Percentiles rank a stretch among this genome's conserved stretches.
Evolutionary conservation across 1,140 invertebrate species (phyloP).

Genomic region (Popillia japonica): DNA sequence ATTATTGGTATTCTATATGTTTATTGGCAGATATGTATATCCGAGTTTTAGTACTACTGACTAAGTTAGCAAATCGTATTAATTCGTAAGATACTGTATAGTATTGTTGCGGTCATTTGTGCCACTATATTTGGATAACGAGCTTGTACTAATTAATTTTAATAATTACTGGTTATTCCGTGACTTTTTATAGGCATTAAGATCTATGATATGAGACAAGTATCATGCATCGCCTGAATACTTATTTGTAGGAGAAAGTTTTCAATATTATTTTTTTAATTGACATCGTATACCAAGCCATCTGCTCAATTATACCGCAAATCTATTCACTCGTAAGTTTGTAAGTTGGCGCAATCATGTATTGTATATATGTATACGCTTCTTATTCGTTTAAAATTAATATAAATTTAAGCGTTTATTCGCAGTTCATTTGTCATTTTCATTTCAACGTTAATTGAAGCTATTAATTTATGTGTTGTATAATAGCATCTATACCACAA

Average conservation of each 20-base stretch:
- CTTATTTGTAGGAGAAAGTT: conserved; percentile 2
- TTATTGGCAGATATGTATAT: too few relatives aligned
- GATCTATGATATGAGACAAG: too few relatives aligned
- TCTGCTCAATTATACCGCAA: conserved; percentile 17
- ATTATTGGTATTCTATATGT: too few relatives aligned
- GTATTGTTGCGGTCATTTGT: too few relatives aligned
- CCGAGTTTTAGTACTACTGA: too few relatives aligned
- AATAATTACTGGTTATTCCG: too few relatives aligned
- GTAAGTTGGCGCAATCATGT: not conserved
- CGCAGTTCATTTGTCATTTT: conserved; percentile 6
- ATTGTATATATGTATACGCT: not conserved
- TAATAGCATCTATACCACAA: not conserved
- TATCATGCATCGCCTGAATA: not conserved
- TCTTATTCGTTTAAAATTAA: not conserved
- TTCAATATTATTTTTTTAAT: conserved; percentile 10
- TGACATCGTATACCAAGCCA: not conserved
- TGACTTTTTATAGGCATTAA: too few relatives aligned
- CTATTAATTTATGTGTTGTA: conserved; percentile 24
- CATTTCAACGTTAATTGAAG: conserved; percentile 7
- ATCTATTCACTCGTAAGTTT: not conserved
- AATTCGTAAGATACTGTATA: too few relatives aligned
- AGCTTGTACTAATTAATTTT: too few relatives aligned
- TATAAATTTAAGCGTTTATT: not conserved
- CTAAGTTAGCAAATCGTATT: too few relatives aligned
- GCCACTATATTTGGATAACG: too few relatives aligned